A percentile compares a stretch with the other conserved stretches of the same genome.
Conservation (phyloP, 2,888 invertebrate genomes). For the Eristalis pertinax region DNA sequence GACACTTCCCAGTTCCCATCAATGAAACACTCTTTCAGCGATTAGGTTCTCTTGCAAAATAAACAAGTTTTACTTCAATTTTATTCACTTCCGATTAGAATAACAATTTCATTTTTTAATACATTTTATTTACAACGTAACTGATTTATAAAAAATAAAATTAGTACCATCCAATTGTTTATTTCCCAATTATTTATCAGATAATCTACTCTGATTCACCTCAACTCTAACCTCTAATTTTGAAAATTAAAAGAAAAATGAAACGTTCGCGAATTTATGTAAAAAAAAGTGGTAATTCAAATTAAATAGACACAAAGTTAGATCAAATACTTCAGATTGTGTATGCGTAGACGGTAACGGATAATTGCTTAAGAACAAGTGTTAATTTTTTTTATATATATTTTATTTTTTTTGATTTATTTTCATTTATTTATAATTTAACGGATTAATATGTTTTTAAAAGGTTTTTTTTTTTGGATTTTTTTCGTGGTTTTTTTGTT, state of each 20-base stretch:
- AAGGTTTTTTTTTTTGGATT: conserved; percentile 9
- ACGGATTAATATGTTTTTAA: conserved; percentile 15
- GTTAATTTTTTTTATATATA: conserved; percentile 28
- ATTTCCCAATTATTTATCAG: conserved; percentile 59
- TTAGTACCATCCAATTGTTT: conserved; percentile 46
- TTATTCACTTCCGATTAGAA: conserved; percentile 56
- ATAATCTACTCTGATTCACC: background rate
- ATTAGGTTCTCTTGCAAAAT: conserved; percentile 38
- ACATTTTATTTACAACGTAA: conserved; percentile 55
- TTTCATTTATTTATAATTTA: conserved; percentile 32
- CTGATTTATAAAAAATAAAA: conserved; percentile 40
- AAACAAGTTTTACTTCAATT: conserved; percentile 51
- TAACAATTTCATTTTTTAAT: conserved; percentile 53
- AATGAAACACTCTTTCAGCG: background rate
- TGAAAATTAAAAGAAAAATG: background rate
- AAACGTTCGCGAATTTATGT: conserved; percentile 3
- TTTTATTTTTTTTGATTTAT: conserved; percentile 19
- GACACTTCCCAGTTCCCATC: background rate
- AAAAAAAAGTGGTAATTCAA: conserved; percentile 1
- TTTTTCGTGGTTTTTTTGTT: conserved; percentile 23
- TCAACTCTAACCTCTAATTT: background rate
- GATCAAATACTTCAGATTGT: conserved; percentile 28
- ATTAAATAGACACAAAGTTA: conserved; percentile 10
- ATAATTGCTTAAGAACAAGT: conserved; percentile 55
- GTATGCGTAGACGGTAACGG: conserved; percentile 48